These are phyloP conservation scores for Chloropsis hardwickii DNA, from an alignment of 2,113 vertebrate genomes.

Conservation along the genomic window DNA sequence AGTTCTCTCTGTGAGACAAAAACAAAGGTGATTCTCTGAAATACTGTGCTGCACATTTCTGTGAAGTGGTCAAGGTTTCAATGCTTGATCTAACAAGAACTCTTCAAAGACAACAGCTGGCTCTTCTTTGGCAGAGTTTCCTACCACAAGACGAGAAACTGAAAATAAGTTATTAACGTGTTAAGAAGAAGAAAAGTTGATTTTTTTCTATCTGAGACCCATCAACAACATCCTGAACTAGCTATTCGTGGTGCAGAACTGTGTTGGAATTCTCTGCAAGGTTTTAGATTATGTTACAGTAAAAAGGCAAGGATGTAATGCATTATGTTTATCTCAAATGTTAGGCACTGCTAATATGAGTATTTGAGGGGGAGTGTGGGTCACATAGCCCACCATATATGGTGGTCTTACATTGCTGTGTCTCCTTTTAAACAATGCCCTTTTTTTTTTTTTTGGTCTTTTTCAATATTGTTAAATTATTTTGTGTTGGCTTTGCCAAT, in stretches of 20 bases:
- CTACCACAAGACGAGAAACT: slow-evolving; percentile 13
- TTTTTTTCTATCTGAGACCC: slow-evolving; percentile 34
- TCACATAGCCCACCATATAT: background rate
- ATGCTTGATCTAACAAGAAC: slow-evolving; percentile 51
- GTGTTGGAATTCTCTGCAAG: slow-evolving; percentile 22
- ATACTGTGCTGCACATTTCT: slow-evolving; percentile 22
- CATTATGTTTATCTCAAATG: slow-evolving; percentile 42
- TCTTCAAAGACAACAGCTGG: background rate
- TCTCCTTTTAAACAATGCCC: slow-evolving; percentile 29
- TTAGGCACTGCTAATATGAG: slow-evolving; percentile 56
- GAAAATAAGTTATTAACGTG: slow-evolving; percentile 45
- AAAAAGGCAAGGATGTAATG: slow-evolving; percentile 55
- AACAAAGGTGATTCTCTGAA: slow-evolving; percentile 21
- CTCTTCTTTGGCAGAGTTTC: slow-evolving; percentile 52
- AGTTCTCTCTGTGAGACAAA: slow-evolving; percentile 16
- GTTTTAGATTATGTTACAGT: slow-evolving; percentile 35
- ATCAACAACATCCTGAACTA: slow-evolving; percentile 34
- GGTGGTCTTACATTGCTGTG: slow-evolving; percentile 23
- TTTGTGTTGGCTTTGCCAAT: slow-evolving; percentile 40
- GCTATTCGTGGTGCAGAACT: slow-evolving; percentile 29
- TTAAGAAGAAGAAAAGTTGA: slow-evolving; percentile 33
- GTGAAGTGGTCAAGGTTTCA: slow-evolving; percentile 50
- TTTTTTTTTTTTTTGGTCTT: background rate
- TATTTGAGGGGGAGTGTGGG: slow-evolving; percentile 23
- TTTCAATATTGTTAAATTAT: slow-evolving; percentile 67